Base-by-base conservation (phyloP, 2,113 vertebrate species). In the Uria lomvia region DNA sequence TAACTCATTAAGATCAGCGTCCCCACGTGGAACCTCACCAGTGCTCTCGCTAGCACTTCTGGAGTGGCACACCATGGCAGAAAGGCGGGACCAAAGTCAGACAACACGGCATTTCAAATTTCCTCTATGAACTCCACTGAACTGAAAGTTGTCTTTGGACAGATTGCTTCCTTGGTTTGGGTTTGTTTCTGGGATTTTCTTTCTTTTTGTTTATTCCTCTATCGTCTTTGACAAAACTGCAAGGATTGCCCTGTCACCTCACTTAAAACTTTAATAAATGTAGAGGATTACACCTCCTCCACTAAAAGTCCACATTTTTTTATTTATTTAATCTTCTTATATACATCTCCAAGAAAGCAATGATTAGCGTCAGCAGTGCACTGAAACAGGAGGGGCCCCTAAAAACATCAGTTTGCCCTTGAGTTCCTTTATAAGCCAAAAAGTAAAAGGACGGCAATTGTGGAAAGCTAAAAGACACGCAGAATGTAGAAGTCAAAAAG, bases 291-390 rank as follows among this genome's bases (percentile, higher is more conserved):
- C n/a, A 56, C 12, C 86, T 91, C 60, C 49, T 91, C 30, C 52
- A 43, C 91, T 89, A 81, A 67, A 94, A 94, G 76, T 89, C 45
- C 49, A 23, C 12, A 9, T 6, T 47, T 66, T 75, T 94, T 90
- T 90, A 75, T 38, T 11, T 11, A 74, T 90, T 93, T 95, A 90
- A 92, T 90, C 74, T 92, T 91, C 49, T 87, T 93, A 90, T 92
- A 92, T 49, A 94, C 88, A 94, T 94, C 71, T 86, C 5, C 3
- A 93, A 55, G 63, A 93, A 97, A 88, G 74, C 42, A 95, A 32
- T 2, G 0, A 80, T 76, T 76, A 71, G 59, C 72, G 88, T 86
- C 58, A 92, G 50, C 68, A 92, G 78, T 34, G 59, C 45, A 58
- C 53, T 90, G 85, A 72, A 89, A 90, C 67, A 66, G 21, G 53